Conservation (phyloP, 2,888 invertebrate genomes). For the Leptarthrus brevirostris region DNA sequence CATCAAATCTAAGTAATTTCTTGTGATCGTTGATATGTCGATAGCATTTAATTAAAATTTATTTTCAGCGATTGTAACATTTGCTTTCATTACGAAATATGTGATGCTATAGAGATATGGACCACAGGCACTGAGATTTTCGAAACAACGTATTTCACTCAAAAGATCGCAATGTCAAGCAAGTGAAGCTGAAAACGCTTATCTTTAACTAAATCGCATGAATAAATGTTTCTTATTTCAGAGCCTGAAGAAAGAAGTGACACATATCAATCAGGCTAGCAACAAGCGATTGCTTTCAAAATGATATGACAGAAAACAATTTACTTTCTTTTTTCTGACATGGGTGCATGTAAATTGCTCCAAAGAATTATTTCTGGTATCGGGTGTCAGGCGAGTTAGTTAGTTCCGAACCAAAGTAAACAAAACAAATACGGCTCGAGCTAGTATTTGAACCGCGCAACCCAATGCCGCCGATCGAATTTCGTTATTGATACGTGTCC, state of each 20-base stretch:
- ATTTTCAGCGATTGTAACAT: no score
- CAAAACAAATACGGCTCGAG: background rate
- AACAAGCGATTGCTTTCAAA: background rate
- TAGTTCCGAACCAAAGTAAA: slow-evolving; percentile 2
- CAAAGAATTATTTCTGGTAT: background rate
- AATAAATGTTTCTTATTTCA: background rate
- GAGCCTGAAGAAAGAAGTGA: no score
- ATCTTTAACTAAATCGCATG: background rate
- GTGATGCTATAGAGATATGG: no score
- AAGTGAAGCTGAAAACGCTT: no score
- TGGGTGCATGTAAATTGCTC: slow-evolving; percentile 17
- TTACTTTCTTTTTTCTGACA: slow-evolving; percentile 27
- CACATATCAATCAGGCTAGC: background rate
- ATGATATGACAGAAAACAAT: background rate
- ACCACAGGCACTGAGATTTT: no score
- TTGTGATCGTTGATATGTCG: no score
- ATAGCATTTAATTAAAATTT: no score
- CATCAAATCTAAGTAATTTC: no score
- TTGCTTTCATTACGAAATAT: no score
- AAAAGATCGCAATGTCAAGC: no score
- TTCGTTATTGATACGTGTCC: slow-evolving; percentile 21
- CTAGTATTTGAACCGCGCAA: slow-evolving; percentile 49
- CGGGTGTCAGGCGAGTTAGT: background rate
- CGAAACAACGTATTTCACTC: no score
- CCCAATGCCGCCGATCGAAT: slow-evolving; percentile 50